Evolutionary conservation across 2,113 vertebrate genomes (phyloP), one percentile per base, ranked within the genome.

Genomic region (Terrapene triunguis): DNA sequence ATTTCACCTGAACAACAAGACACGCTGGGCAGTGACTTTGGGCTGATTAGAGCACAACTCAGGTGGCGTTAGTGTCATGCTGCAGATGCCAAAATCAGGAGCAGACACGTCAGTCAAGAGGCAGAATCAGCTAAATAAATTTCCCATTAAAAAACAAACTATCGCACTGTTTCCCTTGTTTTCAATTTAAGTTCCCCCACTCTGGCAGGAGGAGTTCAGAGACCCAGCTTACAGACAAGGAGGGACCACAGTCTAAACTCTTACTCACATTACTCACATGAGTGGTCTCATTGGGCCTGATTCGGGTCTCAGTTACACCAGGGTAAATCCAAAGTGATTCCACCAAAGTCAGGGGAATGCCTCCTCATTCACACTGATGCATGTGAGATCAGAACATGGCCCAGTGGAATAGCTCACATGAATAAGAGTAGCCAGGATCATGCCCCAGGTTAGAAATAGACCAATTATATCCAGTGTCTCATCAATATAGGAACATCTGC

Each of bases 271-370:
- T 42, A 42, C 42, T 42, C 38, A 42, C 38, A 42, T 21, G 62
- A 65, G 8, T 65, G 10, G 22, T 38, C 24, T n/a, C 48, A 1
- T 1, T 25, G 2, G 0, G 1, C 6, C 19, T 25, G 72, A 42
- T 32, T 51, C 57, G 44, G 47, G 3, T 25, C 87, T 35, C 48
- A 19, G 65, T 62, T 25, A 24, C 7, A 0, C 16, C 0, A 22
- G 38, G 85, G 8, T 78, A 59, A 72, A 6, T 0, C 7, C 2
- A 4, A 35, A 47, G 44, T 14, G 25, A 62, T 48, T 5, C 76
- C n/a, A 27, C 1, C 0, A 50, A 87, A 44, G 65, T n/a, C 29
- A 1, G 17, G 8, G n/a, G 51, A 38, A 53, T 53, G 2, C n/a
- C n/a, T 2, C 44, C 1, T 48, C 11, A 10, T 35, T n/a, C 4